phyloP scores from a whole-genome alignment of 2,113 vertebrate genomes.

The Ceyx melanurus region DNA sequence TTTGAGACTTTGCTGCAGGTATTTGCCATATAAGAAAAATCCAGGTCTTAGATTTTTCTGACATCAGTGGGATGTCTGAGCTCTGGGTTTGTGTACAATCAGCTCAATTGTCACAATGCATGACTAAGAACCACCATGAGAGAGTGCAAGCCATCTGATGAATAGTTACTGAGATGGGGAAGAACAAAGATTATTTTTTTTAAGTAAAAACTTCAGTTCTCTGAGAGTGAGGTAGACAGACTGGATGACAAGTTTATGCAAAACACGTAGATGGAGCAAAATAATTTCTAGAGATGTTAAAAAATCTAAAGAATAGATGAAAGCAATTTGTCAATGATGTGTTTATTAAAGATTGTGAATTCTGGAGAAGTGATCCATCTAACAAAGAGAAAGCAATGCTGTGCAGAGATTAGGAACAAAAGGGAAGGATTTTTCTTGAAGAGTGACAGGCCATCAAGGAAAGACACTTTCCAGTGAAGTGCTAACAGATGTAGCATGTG shows the following conservation, averaged over 20 bases:
- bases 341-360: slow-evolving; percentile 69
- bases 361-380: slow-evolving; percentile 55
- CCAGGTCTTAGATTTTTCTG: background rate
- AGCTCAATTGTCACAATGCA: background rate
- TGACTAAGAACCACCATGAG: background rate
- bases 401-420: slow-evolving; percentile 64
- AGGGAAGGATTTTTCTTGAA: slow-evolving; percentile 53
- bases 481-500: slow-evolving; percentile 67
- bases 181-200: slow-evolving; percentile 1
- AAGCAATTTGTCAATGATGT: slow-evolving; percentile 64
- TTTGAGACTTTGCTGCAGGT: background rate
- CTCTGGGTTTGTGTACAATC: background rate
- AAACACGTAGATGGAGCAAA: slow-evolving; percentile 43
- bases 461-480: slow-evolving; percentile 60
- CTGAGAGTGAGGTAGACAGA: slow-evolving; percentile 44
- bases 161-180: slow-evolving; percentile 12
- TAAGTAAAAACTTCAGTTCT: slow-evolving; percentile 13
- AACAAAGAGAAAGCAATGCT: slow-evolving; percentile 51
- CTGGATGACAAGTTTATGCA: slow-evolving; percentile 69
- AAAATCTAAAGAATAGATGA: slow-evolving; percentile 71
- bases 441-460: slow-evolving; percentile 62
- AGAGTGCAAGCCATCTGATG: background rate
- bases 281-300: slow-evolving; percentile 57
- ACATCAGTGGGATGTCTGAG: background rate
- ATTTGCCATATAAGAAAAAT: slow-evolving; percentile 12